Evolutionary conservation across 2,888 invertebrate genomes (phyloP), one percentile per base, ranked within the genome.

Genomic region (Seira ritae): DNA sequence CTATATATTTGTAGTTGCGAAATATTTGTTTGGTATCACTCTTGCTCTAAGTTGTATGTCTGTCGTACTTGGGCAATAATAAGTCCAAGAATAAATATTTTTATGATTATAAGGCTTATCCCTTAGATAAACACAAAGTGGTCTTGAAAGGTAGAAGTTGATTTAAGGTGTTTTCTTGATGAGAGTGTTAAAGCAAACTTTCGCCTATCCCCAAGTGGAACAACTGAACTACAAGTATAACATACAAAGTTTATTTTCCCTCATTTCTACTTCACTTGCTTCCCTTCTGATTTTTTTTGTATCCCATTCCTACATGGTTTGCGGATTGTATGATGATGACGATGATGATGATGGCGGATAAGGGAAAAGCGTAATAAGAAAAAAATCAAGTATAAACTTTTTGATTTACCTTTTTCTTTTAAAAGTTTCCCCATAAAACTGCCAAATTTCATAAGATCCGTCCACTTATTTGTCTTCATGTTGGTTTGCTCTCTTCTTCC

Each of bases 351-450:
- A 31, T 37, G 31, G 19, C 6, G 74, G 62, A 68, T 22, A 62
- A 79, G 19, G 60, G 65, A 31, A 31, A 31, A 31, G 31, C 31
- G 31, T 31, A 31, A 31, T 31, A 31, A 31, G 31, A 31, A 31
- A 82, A n/a, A 62, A 72, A 82, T 67, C 69, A 72, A 72, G 60
- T 82, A n/a, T 62, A 82, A 82, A 82, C 76, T 82, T 81, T 69
- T 82, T 77, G 83, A 83, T 83, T 83, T 83, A 83, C 83, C 83
- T 83, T 78, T 78, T 46, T 55, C 55, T 12, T 69, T 20, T 20
- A 62, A 82, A 83, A 78, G 72, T 83, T 83, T 83, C 20, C 74
- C 83, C 83, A 78, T 83, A 83, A 83, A 83, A 78, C 77, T 83
- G 83, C 78, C 83, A 83, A 78, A 83, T 78, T 78, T 78, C 71